These are phyloP conservation scores for Galemys pyrenaicus DNA, from an alignment of 2,113 vertebrate genomes.

Conservation along the genomic window DNA sequence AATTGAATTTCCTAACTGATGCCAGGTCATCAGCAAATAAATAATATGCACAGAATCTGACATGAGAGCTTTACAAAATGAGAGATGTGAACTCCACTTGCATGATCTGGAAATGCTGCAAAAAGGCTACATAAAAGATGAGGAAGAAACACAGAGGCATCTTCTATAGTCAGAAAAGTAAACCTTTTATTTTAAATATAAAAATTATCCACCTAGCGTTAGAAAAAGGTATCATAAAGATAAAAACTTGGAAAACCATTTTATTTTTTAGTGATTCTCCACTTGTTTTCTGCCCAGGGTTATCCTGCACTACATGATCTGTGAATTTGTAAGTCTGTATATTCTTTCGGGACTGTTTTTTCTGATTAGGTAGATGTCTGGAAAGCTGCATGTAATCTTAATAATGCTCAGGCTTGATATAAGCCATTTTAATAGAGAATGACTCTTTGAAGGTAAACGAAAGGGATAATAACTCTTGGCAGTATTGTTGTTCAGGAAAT, in stretches of 20 bases:
- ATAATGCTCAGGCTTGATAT: constrained; percentile 25
- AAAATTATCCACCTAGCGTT: neutral
- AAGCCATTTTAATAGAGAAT: constrained; percentile 48
- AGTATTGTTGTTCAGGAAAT: constrained; percentile 48
- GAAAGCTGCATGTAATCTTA: neutral
- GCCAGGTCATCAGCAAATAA: neutral
- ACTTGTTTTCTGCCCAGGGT: neutral
- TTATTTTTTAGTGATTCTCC: constrained; percentile 9
- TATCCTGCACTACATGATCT: neutral
- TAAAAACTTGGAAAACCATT: neutral
- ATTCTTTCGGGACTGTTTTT: constrained; percentile 37
- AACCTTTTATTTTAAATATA: neutral
- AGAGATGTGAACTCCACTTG: neutral
- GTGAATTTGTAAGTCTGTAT: neutral
- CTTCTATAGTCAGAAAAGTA: neutral
- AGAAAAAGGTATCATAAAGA: too few species aligned
- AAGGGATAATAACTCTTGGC: constrained; percentile 52
- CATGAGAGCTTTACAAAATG: neutral
- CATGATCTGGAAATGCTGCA: neutral
- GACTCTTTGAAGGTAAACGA: constrained; percentile 45
- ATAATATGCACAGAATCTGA: neutral
- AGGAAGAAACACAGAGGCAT: neutral
- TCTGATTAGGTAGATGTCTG: neutral
- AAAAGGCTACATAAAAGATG: neutral
- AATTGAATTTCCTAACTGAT: neutral